Evolutionary conservation across 2,797 vertebrate species (phyloP).

Genomic region (Anguilla anguilla): DNA sequence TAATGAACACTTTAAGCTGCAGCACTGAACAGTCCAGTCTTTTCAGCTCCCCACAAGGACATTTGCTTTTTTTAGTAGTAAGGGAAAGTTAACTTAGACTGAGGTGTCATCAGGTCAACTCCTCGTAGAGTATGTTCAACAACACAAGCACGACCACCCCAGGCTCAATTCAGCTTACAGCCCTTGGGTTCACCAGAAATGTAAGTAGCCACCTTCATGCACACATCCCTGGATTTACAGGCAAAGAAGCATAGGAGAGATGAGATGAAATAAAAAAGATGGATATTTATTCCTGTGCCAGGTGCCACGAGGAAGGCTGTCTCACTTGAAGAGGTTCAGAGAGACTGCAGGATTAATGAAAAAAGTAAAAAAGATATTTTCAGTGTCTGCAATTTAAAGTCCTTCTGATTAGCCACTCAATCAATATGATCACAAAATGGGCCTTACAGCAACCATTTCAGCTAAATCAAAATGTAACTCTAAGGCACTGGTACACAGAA

Average conservation of each 20-base stretch:
- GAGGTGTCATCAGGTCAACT: neutral
- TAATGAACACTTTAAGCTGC: neutral
- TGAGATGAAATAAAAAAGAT: neutral
- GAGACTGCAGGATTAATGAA: neutral
- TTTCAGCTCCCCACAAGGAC: neutral
- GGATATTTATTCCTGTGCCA: neutral
- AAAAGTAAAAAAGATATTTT: neutral
- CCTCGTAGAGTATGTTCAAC: neutral
- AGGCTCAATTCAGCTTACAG: neutral
- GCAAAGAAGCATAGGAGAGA: neutral
- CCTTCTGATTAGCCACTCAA: slow-evolving; percentile 15
- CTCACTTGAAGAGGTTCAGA: neutral
- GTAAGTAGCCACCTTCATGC: neutral
- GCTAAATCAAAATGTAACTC: slow-evolving; percentile 17
- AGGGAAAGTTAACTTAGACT: neutral
- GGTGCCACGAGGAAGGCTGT: neutral
- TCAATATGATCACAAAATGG: slow-evolving; percentile 14
- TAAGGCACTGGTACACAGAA: neutral
- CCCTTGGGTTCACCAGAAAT: neutral
- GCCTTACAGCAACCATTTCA: neutral
- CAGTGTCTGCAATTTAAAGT: neutral
- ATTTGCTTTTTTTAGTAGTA: neutral
- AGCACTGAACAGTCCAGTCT: neutral
- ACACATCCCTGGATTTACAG: slow-evolving; percentile 2
- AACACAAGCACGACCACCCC: neutral